A percentile compares a stretch with the other conserved stretches of the same genome.
Conservation (phyloP, 2,888 invertebrate genomes). For the Mythimna lalbum region DNA sequence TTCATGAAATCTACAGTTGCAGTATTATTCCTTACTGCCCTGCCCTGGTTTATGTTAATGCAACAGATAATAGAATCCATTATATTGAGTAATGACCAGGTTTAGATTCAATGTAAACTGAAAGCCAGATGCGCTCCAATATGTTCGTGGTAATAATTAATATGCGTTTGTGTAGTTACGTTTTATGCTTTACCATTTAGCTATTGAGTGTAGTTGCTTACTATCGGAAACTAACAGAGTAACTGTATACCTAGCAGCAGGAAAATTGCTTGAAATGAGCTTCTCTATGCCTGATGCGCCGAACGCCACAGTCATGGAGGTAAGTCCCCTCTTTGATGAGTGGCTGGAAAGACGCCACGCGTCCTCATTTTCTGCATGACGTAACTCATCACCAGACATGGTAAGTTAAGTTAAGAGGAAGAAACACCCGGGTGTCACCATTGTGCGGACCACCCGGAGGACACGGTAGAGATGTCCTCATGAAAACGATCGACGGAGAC, state of each 20-base stretch:
- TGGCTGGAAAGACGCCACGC: too few relatives aligned
- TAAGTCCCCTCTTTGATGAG: too few relatives aligned
- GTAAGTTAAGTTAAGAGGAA: too few relatives aligned
- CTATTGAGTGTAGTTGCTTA: background rate
- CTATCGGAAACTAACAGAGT: background rate
- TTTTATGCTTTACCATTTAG: constrained; percentile 27
- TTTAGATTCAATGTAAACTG: constrained; percentile 36
- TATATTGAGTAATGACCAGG: constrained; percentile 53
- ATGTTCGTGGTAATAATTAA: constrained; percentile 18
- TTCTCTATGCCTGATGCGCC: too few relatives aligned
- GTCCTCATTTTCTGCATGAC: too few relatives aligned
- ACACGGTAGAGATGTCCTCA: too few relatives aligned
- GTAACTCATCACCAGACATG: too few relatives aligned
- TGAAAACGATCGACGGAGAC: too few relatives aligned
- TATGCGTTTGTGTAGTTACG: constrained; percentile 24
- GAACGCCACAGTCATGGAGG: too few relatives aligned
- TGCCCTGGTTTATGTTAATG: constrained; percentile 27
- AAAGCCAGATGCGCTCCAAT: constrained; percentile 52
- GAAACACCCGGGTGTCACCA: too few relatives aligned
- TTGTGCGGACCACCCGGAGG: too few relatives aligned
- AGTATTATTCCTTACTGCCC: background rate
- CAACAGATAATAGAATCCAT: constrained; percentile 42
- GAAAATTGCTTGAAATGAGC: background rate
- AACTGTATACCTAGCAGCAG: background rate
- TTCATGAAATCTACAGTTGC: background rate